Base-by-base conservation (phyloP, 2,888 invertebrate genomes). In the Monochamus alternatus region DNA sequence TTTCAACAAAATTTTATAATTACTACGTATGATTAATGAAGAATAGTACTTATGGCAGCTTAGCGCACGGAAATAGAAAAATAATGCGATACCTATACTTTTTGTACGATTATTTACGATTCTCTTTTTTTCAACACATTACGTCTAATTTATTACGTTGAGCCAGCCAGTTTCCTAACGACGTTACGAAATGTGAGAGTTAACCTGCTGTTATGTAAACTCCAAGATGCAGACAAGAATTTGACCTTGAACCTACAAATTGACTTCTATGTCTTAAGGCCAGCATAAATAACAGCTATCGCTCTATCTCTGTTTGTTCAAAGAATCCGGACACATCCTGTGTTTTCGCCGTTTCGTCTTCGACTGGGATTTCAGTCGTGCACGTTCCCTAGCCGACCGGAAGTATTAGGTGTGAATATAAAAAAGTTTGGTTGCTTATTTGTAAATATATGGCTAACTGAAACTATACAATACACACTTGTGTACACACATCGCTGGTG, bases 401-500 rank as follows among this genome's bases (percentile, higher is more conserved):
- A 75, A 66, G 73, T 73, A 66, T 47, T 68, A 31, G 44, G 62
- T 70, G 22, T 22, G 60, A 69, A 38, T 60, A 76, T 76, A 52
- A 65, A 75, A 71, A 73, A 59, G 64, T 75, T 74, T 69, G 43
- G 60, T 31, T 32, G 55, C 55, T 55, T n/a, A 59, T 60, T 69
- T 69, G 47, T 71, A 71, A 71, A 71, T 62, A 71, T 71, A 71
- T 71, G 71, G 63, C 22, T 71, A 52, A 32, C 63, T 32, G 51
- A 68, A 75, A 74, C 66, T 72, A 75, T 75, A 80, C 77, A 78
- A 77, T 68, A 71, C 38, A 38, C 38, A 38, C 38, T 38, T 38
- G 38, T 38, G 7, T 38, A 67, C 58, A 79, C 72, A 71, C 66
- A 47, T 64, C 67, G 67, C 60, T 73, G 68, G 68, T 66, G 73